Conservation (phyloP, 2,797 vertebrate genomes). For the Selene dorsalis region DNA sequence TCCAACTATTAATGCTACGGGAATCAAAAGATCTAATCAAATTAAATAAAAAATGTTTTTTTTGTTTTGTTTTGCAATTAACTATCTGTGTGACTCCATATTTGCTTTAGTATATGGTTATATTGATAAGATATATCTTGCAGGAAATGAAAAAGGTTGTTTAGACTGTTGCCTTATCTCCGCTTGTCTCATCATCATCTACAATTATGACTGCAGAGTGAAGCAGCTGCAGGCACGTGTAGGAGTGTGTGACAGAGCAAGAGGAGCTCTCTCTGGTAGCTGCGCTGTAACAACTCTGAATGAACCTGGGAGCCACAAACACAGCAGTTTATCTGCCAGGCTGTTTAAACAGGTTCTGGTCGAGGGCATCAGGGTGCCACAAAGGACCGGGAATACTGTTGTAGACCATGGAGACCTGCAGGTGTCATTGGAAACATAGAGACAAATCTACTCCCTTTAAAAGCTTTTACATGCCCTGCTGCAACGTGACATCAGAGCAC, state of each 20-base stretch:
- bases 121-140: slow-evolving; percentile 32
- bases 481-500: not conserved
- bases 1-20: not conserved
- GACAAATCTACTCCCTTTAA: not conserved
- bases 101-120: not conserved
- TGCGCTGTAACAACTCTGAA: slow-evolving; percentile 21
- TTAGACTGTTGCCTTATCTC: slow-evolving; percentile 13
- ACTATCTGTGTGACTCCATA: not conserved
- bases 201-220: slow-evolving; percentile 16
- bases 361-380: slow-evolving; percentile 15
- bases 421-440: not conserved
- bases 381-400: not conserved
- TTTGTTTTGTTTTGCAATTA: not conserved
- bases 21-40: not conserved
- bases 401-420: slow-evolving; percentile 1
- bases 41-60: not conserved
- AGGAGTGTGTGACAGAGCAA: slow-evolving; percentile 36
- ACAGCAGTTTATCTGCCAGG: slow-evolving; percentile 61
- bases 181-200: slow-evolving; percentile 9
- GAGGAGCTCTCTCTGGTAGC: slow-evolving; percentile 22
- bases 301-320: slow-evolving; percentile 38
- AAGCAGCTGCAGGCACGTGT: slow-evolving; percentile 46
- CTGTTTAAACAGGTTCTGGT: slow-evolving; percentile 64
- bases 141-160: slow-evolving; percentile 32
- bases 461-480: not conserved